These are phyloP conservation scores for Agonopterix heracliana DNA, from an alignment of 2,888 invertebrate species.

Conservation along the genomic window DNA sequence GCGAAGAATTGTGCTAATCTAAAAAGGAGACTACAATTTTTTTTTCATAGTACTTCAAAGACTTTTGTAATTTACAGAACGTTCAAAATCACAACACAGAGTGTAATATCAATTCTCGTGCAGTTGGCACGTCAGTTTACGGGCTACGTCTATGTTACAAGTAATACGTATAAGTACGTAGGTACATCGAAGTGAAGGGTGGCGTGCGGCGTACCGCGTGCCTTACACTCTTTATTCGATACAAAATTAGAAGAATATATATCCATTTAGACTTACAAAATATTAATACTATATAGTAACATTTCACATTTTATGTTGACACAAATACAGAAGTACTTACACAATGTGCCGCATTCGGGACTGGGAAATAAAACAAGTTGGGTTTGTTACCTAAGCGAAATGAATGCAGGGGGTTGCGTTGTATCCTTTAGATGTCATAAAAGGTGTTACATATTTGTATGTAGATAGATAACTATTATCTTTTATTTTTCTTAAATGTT, in stretches of 20 bases:
- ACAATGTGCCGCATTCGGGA: constrained; percentile 44
- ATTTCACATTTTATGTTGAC: constrained; percentile 54
- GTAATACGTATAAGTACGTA: constrained; percentile 50
- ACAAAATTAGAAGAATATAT: constrained; percentile 77
- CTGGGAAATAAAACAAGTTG: constrained; percentile 22
- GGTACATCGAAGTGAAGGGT: constrained; percentile 27
- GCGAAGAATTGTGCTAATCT: constrained; percentile 76
- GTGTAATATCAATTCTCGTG: constrained; percentile 76
- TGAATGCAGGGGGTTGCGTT: constrained; percentile 2
- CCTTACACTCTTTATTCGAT: constrained; percentile 30
- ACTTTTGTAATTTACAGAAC: constrained; percentile 73
- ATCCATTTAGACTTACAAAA: constrained; percentile 72
- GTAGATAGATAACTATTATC: constrained; percentile 5
- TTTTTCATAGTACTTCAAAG: constrained; percentile 60
- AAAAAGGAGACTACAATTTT: constrained; percentile 68
- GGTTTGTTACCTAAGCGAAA: constrained; percentile 18
- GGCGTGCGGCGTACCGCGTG: constrained; percentile 11
- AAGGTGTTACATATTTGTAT: constrained; percentile 3
- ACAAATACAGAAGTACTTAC: constrained; percentile 56
- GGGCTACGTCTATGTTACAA: constrained; percentile 48
- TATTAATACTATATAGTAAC: constrained; percentile 60
- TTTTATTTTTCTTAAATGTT: constrained; percentile 24
- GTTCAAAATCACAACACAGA: constrained; percentile 78
- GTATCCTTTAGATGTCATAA: constrained; percentile 3
- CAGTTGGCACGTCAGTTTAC: constrained; percentile 61